These are phyloP conservation scores for Microtus montanus DNA, from an alignment of 2,113 vertebrate species.

Conservation along the genomic window DNA sequence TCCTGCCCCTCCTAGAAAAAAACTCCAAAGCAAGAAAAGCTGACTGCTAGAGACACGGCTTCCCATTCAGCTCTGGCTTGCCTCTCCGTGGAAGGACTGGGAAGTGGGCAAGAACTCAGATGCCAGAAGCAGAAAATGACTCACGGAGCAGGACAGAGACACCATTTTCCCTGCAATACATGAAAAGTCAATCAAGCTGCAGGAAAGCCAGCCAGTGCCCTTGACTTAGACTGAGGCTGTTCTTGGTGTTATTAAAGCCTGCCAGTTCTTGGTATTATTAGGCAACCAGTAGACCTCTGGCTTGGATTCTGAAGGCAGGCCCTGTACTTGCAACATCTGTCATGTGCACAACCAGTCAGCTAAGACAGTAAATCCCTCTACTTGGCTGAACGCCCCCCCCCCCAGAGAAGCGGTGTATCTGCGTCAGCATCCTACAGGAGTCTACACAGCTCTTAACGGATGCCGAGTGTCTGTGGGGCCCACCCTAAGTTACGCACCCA, in stretches of 20 bases:
- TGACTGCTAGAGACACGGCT: fast-evolving
- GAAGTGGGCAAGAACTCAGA: neutral
- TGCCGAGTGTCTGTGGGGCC: neutral
- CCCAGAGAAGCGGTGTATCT: fast-evolving
- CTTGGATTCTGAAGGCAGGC: neutral
- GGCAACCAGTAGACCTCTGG: constrained; percentile 28
- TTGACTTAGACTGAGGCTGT: neutral
- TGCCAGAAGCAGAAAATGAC: neutral
- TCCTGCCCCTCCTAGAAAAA: neutral
- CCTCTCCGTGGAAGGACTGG: neutral
- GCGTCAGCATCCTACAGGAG: fast-evolving
- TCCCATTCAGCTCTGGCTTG: neutral
- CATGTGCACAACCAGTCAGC: neutral
- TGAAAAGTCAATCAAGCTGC: neutral
- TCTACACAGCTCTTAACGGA: neutral
- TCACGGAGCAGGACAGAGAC: neutral
- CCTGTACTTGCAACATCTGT: neutral
- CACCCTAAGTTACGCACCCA: neutral
- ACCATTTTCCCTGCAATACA: neutral
- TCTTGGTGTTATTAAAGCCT: neutral
- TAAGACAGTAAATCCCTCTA: neutral
- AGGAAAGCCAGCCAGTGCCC: neutral
- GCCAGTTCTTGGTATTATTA: neutral
- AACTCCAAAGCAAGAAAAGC: constrained; percentile 49
- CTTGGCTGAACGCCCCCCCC: fast-evolving